Evolutionary conservation across 2,888 invertebrate genomes (phyloP), one percentile per base, ranked within the genome.

Genomic region (Sinodicranocentrus sp.): DNA sequence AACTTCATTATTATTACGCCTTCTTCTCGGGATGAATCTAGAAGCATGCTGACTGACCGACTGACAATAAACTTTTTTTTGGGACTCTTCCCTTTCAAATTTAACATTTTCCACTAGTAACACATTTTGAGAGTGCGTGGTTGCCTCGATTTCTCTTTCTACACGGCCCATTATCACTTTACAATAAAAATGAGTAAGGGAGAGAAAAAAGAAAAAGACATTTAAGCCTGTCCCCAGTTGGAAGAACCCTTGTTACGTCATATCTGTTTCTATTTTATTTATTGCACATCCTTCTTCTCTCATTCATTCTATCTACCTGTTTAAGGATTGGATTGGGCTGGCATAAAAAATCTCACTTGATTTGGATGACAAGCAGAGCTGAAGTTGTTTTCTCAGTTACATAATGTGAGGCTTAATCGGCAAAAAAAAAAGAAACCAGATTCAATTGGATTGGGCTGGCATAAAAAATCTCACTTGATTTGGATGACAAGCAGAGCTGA

Each of bases 121-220:
- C 48, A 48, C 48, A 48, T 15, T 48, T 57, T 57, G 6, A 57
- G n/a, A 67, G 67, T 28, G 71, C 25, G 57, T 44, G 26, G 44
- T 52, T 26, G 59, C 63, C 52, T 48, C 79, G 72, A 79, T 79
- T 71, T 79, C 79, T 65, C 71, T 79, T 71, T 79, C 63, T 33
- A 39, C 26, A 54, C 23, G 28, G 25, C 57, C 61, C 78, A 78
- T 70, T 61, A 61, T 70, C 70, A n/a, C 23, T 59, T 26, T 19
- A 57, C 13, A 68, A 68, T 25, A 23, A 39, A 33, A 39, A 13
- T 39, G 39, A 39, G 39, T 39, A 13, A 39, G 39, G 13, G 63
- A 44, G n/a, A 23, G 23, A 67, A 25, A 25, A 48, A 59, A 23
- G 44, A 61, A 57, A 78, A 61, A 23, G 19, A 57, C 33, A 25